Evolutionary conservation across 2,113 vertebrate species (phyloP), one percentile per base, ranked within the genome.

Genomic region (Etheostoma spectabile): DNA sequence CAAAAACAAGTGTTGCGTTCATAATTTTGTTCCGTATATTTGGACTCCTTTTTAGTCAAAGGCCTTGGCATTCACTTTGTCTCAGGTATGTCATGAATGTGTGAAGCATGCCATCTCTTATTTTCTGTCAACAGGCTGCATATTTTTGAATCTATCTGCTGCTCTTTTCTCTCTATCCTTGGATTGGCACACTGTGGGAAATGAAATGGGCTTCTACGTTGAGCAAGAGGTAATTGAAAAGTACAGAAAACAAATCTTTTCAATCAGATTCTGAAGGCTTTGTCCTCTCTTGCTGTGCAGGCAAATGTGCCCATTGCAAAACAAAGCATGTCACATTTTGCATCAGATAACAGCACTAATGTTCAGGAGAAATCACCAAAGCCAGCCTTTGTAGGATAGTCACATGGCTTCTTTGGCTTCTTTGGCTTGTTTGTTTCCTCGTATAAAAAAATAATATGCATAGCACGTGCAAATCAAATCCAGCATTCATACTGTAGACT

Each of bases 141-240:
- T 80, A 35, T 62, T 59, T 55, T 52, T 38, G 27, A 10, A 45
- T 46, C 60, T 13, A 33, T 83, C 72, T 10, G 46, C 63, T 15
- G 3, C 56, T 66, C 13, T 80, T 65, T 64, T 38, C 76, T 56
- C 72, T 84, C 24, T 76, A 75, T 84, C 74, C 74, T 89, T 87
- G 67, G 63, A 84, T 53, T 74, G 68, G 68, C 76, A 79, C 33
- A 52, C 66, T 59, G 63, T 53, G 56, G 62, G 62, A 30, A 30
- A 30, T 30, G 63, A 89, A 82, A 80, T 38, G 59, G 67, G 77
- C 74, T 66, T 48, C 75, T 69, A 68, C 78, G 18, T 87, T 45
- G 69, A 76, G 74, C 49, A 10, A 79, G 74, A 88, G 61, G 87
- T 91, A 93, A 93, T 91, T 93, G 91, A 93, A 93, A 94, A 93